Base-by-base conservation (phyloP, 2,888 invertebrate genomes). In the Alloplasta piceator region DNA sequence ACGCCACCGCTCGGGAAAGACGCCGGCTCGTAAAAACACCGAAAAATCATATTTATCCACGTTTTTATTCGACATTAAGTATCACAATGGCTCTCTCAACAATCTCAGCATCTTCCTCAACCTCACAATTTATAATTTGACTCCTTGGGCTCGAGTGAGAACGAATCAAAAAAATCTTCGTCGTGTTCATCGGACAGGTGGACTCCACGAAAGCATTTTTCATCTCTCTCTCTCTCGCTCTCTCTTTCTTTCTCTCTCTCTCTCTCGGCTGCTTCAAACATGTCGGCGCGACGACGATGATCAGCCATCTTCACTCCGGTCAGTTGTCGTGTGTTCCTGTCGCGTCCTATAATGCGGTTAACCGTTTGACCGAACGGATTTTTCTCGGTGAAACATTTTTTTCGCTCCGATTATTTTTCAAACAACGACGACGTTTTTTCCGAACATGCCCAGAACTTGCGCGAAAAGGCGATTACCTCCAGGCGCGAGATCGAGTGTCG, bases 321-420 rank as follows among this genome's bases (percentile, higher is more conserved):
- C 71, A 82, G 76, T 83, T 77, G 73, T 83, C 74, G 73, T 74
- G 74, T 78, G 79, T 71, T 26, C 61, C 74, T 78, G 78, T 82
- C 88, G 88, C 88, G 88, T 88, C 87, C 86, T 87, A 86, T 87
- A 86, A 87, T 85, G 87, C 86, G 85, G 86, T 86, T 86, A 84
- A 86, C 86, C 86, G 86, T 87, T 85, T 82, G 83, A 73, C 72
- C 82, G 70, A 78, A 78, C 56, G 61, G 52, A 71, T 68, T 71
- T 78, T 74, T 60, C 26, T 26, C 26, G 26, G 26, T 26, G 26
- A 73, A 73, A 26, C 39, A 46, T 52, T 73, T 63, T 63, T 36
- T 10, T 63, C 63, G 63, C 26, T 7, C 36, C 12, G 55, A 39
- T 60, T 10, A 14, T n/a, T 16, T 7, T 9, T n/a, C 4, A 14